These are phyloP conservation scores for Oryctolagus cuniculus DNA, from an alignment of 2,113 vertebrate species.

Conservation along the genomic window DNA sequence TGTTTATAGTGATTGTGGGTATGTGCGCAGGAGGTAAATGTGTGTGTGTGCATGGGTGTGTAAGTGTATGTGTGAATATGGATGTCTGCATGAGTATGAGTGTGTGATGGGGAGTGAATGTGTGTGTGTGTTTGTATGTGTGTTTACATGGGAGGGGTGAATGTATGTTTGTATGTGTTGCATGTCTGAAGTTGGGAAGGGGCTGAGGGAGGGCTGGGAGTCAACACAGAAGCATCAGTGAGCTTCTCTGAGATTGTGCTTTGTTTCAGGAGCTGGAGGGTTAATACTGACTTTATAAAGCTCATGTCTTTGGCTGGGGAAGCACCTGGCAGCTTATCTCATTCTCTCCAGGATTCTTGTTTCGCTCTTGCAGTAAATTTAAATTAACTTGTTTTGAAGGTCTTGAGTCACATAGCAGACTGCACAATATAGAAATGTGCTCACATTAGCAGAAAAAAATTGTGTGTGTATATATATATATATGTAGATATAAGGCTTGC, in stretches of 20 bases:
- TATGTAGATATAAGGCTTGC: background rate
- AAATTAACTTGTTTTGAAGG: constrained; percentile 59
- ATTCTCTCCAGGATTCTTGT: constrained; percentile 39
- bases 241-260: background rate
- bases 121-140: background rate
- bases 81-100: background rate
- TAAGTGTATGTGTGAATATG: background rate
- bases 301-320: background rate
- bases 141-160: background rate
- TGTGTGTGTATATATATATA: too few relatives aligned
- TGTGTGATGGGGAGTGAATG: background rate
- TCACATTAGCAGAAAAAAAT: constrained; percentile 49
- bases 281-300: constrained; percentile 54
- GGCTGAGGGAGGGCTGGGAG: background rate
- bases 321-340: constrained; percentile 51
- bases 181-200: background rate
- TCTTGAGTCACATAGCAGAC: background rate
- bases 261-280: constrained; percentile 21
- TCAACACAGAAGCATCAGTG: background rate
- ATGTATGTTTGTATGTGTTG: background rate
- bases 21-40: background rate
- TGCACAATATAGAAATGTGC: constrained; percentile 32
- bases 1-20: background rate
- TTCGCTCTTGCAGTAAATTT: constrained; percentile 43
- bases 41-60: background rate